Evolutionary conservation across 2,113 vertebrate genomes (phyloP).

Genomic region (Leucopternis melanops): DNA sequence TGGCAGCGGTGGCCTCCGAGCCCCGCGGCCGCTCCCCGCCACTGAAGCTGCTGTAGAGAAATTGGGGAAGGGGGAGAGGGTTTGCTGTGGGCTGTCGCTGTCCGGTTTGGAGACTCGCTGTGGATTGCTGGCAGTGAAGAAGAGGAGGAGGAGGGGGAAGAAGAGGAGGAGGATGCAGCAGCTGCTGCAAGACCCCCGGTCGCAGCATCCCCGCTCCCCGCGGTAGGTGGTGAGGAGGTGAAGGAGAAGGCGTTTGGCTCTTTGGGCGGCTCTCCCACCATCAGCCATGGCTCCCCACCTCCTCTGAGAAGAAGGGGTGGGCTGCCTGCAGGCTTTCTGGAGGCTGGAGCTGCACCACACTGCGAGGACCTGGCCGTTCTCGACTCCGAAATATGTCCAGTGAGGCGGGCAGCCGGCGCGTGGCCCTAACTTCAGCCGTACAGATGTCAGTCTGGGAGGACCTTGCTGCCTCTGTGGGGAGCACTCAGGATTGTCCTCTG

Average conservation of each 20-base stretch:
- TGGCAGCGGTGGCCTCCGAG: background rate
- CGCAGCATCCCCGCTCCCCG: background rate
- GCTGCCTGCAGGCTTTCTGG: background rate
- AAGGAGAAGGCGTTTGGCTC: background rate
- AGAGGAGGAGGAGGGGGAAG: background rate
- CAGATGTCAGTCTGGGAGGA: background rate
- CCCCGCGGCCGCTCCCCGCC: background rate
- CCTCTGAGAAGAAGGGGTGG: background rate
- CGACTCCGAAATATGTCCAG: rapidly evolving
- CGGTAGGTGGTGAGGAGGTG: background rate
- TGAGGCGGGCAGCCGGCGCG: background rate
- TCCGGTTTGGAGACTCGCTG: background rate
- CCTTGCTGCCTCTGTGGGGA: background rate
- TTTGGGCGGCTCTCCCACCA: background rate
- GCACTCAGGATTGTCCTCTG: background rate
- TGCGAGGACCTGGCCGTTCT: background rate
- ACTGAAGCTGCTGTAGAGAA: background rate
- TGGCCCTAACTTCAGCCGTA: background rate
- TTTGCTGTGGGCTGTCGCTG: background rate
- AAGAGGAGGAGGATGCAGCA: background rate
- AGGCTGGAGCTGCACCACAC: background rate
- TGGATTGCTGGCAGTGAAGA: background rate
- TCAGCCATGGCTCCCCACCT: background rate
- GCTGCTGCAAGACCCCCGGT: rapidly evolving
- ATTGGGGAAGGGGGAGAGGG: background rate